Base-by-base conservation (phyloP, 2,113 vertebrate genomes). In the Tenrec ecaudatus region DNA sequence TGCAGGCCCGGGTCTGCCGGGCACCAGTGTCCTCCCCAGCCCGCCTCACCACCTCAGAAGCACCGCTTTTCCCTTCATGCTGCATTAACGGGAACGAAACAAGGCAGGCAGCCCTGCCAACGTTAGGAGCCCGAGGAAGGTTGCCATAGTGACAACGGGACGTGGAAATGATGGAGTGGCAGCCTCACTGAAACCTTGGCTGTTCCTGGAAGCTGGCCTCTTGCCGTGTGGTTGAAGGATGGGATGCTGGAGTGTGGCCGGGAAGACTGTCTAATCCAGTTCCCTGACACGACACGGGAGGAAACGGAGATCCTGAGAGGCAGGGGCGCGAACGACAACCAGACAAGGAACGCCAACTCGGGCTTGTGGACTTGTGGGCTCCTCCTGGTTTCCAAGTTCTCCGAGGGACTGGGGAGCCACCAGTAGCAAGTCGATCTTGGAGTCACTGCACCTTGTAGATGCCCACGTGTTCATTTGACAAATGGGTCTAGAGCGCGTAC, bases 31-130 rank as follows among this genome's bases (percentile, higher is more conserved):
- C 82, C 36, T 33, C 68, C 27, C 73, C 10, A 3, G 10, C 2
- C 25, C 2, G 17, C n/a, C 17, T 19, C 80, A 3, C 14, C 8
- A 27, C 53, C 68, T 79, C 64, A 57, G 14, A 86, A 17, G 17
- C n/a, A 19, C 7, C 80, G 22, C 58, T 77, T 53, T 53, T 69
- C 90, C 14, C 76, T 88, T 82, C 68, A 64, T 53, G 86, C 36
- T 83, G 86, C 14, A 38, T n/a, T 85, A n/a, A n/a, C n/a, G n/a
- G n/a, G n/a, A n/a, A n/a, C 16, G 8, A 58, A 29, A 71, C 62
- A 27, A 31, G 25, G 23, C 80, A 75, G 9, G 36, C 7, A 16
- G 84, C 43, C 84, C 43, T 22, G 75, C 84, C 81, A 77, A 66
- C 14, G 71, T 25, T 33, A 92, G 71, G 71, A 90, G 53, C 20